A percentile compares a stretch with the other conserved stretches of the same genome.
Conservation (phyloP, 2,888 invertebrate genomes). For the Cheilosia variabilis region DNA sequence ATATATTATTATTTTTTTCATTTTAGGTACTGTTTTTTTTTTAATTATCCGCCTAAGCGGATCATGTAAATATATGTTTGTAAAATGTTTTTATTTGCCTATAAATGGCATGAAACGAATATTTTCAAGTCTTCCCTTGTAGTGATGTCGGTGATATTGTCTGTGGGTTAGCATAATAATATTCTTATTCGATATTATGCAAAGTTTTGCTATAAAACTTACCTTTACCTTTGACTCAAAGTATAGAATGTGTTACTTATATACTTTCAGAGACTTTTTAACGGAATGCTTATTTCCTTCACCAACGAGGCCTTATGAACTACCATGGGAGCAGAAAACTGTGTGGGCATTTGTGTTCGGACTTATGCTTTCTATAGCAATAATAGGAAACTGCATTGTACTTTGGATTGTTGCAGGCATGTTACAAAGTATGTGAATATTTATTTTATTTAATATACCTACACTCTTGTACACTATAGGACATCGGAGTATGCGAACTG, state of each 20-base stretch:
- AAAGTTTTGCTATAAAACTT: too few species aligned
- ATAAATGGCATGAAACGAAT: too few species aligned
- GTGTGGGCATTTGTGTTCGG: constrained; percentile 91
- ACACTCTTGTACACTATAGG: constrained; percentile 84
- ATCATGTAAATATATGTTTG: too few species aligned
- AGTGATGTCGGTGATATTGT: too few species aligned
- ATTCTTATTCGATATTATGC: too few species aligned
- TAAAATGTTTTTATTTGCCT: too few species aligned
- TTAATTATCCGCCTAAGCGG: too few species aligned
- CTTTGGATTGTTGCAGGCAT: constrained; percentile 96
- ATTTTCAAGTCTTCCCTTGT: too few species aligned
- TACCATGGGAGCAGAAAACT: constrained; percentile 88
- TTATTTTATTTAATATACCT: not conserved
- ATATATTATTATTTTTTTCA: too few species aligned
- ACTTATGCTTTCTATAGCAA: constrained; percentile 90
- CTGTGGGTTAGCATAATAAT: too few species aligned
- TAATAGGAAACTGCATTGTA: constrained; percentile 94
- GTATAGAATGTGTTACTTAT: not conserved
- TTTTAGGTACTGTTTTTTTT: too few species aligned
- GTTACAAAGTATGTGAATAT: constrained; percentile 77
- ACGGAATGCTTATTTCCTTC: constrained; percentile 86
- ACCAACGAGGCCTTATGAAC: constrained; percentile 85
- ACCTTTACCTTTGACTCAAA: too few species aligned
- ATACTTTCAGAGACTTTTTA: constrained; percentile 85
- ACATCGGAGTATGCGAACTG: constrained; percentile 93